These are phyloP conservation scores for Etheostoma cragini DNA, from an alignment of 2,113 vertebrate genomes.

Conservation along the genomic window DNA sequence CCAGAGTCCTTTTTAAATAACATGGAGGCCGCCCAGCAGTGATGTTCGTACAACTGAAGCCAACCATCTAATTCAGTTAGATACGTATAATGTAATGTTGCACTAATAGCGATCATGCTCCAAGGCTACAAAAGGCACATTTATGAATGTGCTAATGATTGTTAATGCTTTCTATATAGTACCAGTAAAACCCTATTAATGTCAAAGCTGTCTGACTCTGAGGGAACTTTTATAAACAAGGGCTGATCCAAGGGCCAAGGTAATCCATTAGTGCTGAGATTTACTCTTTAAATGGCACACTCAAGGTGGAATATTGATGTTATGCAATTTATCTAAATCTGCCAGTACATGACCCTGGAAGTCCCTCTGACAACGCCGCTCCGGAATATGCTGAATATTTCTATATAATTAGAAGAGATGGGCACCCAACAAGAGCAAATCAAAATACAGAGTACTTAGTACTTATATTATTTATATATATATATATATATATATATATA, in stretches of 20 bases:
- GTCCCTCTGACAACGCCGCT: neutral
- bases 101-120: neutral
- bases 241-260: slow-evolving; percentile 24
- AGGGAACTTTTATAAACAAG: slow-evolving; percentile 34
- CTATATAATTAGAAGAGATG: slow-evolving; percentile 11
- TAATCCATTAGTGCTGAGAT: slow-evolving; percentile 40
- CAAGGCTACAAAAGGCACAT: neutral
- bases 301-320: slow-evolving; percentile 36
- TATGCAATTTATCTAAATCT: slow-evolving; percentile 41
- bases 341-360: neutral
- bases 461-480: neutral
- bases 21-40: neutral
- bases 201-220: slow-evolving; percentile 13
- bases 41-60: neutral
- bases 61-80: slow-evolving; percentile 6
- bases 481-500: no score
- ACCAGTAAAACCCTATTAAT: slow-evolving; percentile 26
- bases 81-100: slow-evolving; percentile 8
- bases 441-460: neutral
- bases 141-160: slow-evolving; percentile 27
- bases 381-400: slow-evolving; percentile 4
- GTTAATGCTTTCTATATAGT: neutral
- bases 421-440: slow-evolving; percentile 4
- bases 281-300: slow-evolving; percentile 18
- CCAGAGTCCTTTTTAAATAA: neutral